Base-by-base conservation (phyloP, 2,113 vertebrate genomes). In the Cacatua alba region DNA sequence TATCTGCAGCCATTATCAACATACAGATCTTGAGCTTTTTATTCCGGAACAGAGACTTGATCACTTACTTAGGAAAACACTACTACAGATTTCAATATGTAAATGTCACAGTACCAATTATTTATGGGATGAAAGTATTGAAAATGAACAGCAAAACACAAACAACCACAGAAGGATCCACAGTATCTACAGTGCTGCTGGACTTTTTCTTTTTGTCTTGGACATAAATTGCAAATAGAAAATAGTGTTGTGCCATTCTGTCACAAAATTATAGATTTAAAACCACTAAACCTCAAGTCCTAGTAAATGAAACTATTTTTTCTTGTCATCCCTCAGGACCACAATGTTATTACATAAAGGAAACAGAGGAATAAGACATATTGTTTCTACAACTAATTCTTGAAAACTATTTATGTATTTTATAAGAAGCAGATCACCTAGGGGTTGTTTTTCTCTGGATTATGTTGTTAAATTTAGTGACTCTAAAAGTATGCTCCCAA, bases 241-340 rank as follows among this genome's bases (percentile, higher is more conserved):
- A 94, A 84, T 48, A 92, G 48, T 83, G 63, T 19, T 69, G 25
- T 78, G 67, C 48, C 77, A 72, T 48, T 91, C 59, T 91, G 88
- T 69, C 84, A 90, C 55, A 86, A 94, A 97, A 97, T 94, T 95
- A 94, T 95, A 91, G 92, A 87, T 89, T 94, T 95, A 92, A 95
- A 94, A 29, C 83, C 74, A 86, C 92, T 95, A 90, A 96, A 94
- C 93, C 94, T 95, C 93, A 95, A 90, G 91, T 53, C 37, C 44
- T 48, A 72, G 93, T 90, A 97, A 97, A 97, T 97, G 86, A 96
- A 96, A 95, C 69, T 92, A 91, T 82, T 97, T 94, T 97, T 97
- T 97, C 94, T 97, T 97, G 95, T 97, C 95, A 96, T 90, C 83
- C 96, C 92, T 72, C 55, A 95, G 95, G 95, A 96, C 76, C 62